A percentile compares a stretch with the other conserved stretches of the same genome.
Conservation (phyloP, 1,140 invertebrate genomes). For the Nebria ingens region DNA sequence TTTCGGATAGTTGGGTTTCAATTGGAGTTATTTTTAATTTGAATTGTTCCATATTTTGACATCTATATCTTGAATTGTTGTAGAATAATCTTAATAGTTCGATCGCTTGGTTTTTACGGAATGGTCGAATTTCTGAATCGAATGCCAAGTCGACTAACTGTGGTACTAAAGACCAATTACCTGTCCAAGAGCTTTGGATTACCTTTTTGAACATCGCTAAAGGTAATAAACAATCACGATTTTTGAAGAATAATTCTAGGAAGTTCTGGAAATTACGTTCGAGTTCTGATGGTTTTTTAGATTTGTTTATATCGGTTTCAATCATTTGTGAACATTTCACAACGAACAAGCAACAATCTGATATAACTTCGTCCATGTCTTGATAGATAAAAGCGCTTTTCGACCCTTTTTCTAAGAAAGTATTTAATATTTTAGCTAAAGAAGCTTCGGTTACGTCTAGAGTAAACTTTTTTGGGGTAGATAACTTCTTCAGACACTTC, state of each 20-base stretch:
- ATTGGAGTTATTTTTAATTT: constrained; percentile 25
- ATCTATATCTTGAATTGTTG: constrained; percentile 39
- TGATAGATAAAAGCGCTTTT: constrained; percentile 51
- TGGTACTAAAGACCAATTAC: constrained; percentile 43
- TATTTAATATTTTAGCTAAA: constrained; percentile 45
- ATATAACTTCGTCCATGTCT: constrained; percentile 54
- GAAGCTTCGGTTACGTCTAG: constrained; percentile 45
- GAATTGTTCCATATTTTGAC: constrained; percentile 20
- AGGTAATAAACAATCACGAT: constrained; percentile 50
- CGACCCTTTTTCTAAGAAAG: constrained; percentile 50
- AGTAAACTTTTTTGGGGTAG: constrained; percentile 48
- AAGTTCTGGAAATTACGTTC: constrained; percentile 40
- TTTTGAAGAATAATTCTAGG: constrained; percentile 46
- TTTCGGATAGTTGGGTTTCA: constrained; percentile 31
- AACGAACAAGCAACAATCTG: constrained; percentile 53
- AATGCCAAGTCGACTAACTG: constrained; percentile 49
- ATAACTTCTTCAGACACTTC: constrained; percentile 48
- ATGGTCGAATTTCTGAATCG: constrained; percentile 45
- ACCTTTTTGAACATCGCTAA: constrained; percentile 52
- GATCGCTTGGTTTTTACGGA: constrained; percentile 49
- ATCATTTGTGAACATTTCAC: constrained; percentile 47
- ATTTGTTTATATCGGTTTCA: constrained; percentile 30
- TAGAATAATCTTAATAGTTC: constrained; percentile 52
- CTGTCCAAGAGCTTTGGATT: constrained; percentile 49
- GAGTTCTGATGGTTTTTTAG: constrained; percentile 32